A percentile compares a stretch with the other conserved stretches of the same genome.
These are phyloP conservation scores for Sigmodon hispidus DNA, from an alignment of 2,113 vertebrate species.

Conservation along the genomic window DNA sequence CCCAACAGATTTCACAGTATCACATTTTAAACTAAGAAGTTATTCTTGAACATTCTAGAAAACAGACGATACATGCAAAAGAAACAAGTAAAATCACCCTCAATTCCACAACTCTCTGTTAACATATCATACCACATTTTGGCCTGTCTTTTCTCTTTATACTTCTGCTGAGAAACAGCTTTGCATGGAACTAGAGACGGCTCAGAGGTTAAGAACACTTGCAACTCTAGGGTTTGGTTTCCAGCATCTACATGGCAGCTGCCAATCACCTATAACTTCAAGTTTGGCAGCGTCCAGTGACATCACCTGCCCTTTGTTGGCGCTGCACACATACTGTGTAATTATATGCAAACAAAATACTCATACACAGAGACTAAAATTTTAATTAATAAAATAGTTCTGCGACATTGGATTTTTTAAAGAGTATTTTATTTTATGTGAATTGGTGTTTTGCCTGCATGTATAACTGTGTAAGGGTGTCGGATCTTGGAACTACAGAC, in stretches of 20 bases:
- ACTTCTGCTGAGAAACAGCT: background rate
- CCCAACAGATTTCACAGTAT: background rate
- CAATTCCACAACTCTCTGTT: background rate
- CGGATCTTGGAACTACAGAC: too few species aligned
- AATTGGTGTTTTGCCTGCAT: too few species aligned
- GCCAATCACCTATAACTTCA: background rate
- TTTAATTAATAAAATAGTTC: background rate
- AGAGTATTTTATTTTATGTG: too few species aligned
- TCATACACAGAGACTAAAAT: background rate
- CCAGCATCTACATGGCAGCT: background rate
- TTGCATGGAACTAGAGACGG: background rate
- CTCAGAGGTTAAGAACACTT: background rate
- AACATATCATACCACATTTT: background rate
- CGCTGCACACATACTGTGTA: background rate
- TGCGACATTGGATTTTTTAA: background rate
- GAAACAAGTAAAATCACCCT: background rate
- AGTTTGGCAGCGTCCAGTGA: background rate
- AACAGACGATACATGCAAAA: background rate
- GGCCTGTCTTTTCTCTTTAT: background rate
- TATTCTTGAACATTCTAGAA: conserved; percentile 1
- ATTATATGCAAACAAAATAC: background rate
- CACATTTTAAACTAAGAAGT: conserved; percentile 21
- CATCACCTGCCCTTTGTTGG: background rate
- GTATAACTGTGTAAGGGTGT: too few species aligned
- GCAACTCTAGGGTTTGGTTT: background rate